phyloP scores from a whole-genome alignment of 2,113 vertebrate genomes.

The Chionodraco myersi region DNA sequence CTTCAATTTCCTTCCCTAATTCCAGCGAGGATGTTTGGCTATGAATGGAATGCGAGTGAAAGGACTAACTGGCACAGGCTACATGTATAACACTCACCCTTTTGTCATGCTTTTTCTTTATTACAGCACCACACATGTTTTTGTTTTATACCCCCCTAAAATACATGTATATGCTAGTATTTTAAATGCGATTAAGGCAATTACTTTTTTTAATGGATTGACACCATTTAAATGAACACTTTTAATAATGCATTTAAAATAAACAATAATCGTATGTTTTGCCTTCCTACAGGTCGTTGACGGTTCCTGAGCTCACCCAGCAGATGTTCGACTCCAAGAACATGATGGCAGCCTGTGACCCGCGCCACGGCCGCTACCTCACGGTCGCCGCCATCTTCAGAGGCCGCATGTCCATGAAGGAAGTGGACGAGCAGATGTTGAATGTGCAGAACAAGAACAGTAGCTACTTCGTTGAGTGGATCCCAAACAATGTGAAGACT shows the following conservation, averaged over 20 bases:
- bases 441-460: constrained; percentile 96
- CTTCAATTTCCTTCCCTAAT: no score
- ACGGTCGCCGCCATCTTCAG: constrained; percentile 85
- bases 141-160: no score
- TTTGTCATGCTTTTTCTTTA: no score
- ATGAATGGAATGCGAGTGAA: no score
- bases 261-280: background rate
- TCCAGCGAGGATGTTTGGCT: no score
- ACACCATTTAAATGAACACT: no score
- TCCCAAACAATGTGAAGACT: constrained; percentile 94
- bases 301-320: constrained; percentile 82
- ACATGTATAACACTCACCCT: no score
- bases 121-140: no score
- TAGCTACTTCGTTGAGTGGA: constrained; percentile 97
- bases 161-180: no score
- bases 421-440: constrained; percentile 89
- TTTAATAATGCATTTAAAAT: background rate
- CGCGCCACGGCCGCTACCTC: constrained; percentile 84
- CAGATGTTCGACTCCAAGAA: constrained; percentile 87
- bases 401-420: constrained; percentile 87
- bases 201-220: no score
- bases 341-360: constrained; percentile 87
- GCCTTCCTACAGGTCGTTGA: constrained; percentile 44
- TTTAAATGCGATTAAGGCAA: no score
- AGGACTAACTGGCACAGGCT: no score